Evolutionary conservation across 2,113 vertebrate genomes (phyloP).

Genomic region (Heliornis fulica): DNA sequence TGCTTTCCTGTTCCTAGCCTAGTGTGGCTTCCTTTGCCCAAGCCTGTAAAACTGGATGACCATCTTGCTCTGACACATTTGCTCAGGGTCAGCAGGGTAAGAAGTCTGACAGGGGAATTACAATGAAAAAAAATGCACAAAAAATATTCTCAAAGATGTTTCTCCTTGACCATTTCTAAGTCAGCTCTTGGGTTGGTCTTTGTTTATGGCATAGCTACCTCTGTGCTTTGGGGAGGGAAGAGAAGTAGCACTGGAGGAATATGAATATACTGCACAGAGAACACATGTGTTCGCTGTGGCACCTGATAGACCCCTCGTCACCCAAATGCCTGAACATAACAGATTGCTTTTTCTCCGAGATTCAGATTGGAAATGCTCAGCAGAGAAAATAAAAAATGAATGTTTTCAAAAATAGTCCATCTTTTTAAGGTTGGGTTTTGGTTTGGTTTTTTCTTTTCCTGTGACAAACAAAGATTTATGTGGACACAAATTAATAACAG

Average conservation of each 20-base stretch:
- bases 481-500: background rate
- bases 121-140: background rate
- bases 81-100: background rate
- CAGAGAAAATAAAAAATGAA: background rate
- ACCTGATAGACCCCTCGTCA: background rate
- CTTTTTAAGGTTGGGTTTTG: background rate
- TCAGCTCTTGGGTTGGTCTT: background rate
- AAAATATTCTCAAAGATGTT: no score
- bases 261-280: background rate
- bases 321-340: background rate
- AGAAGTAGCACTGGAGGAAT: background rate
- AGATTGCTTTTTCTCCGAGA: conserved; percentile 13
- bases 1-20: background rate
- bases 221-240: background rate
- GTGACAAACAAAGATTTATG: background rate
- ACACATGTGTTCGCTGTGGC: background rate
- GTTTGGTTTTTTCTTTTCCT: no score
- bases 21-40: background rate
- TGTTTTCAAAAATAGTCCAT: conserved; percentile 5
- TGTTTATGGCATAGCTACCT: background rate
- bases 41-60: conserved; percentile 10
- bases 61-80: background rate
- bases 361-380: conserved; percentile 6
- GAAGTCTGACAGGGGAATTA: background rate
- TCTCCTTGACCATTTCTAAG: background rate